Percentiles rank a stretch among this genome's conserved stretches.
phyloP scores from a whole-genome alignment of 2,888 invertebrate species.

The Alentia gelatinosa region DNA sequence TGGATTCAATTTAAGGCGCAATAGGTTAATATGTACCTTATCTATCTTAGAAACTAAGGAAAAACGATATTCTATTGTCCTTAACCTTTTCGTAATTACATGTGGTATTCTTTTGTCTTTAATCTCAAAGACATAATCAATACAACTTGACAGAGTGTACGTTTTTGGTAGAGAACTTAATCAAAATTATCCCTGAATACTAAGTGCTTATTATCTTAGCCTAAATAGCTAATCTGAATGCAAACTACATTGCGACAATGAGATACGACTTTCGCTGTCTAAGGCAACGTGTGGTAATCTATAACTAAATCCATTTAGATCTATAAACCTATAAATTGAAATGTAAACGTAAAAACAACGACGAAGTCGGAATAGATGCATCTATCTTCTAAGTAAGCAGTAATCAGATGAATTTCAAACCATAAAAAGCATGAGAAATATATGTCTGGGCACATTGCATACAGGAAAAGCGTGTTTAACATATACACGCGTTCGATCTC shows the following conservation, averaged over 20 bases:
- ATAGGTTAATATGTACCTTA: constrained; percentile 32
- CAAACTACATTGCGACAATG: neutral
- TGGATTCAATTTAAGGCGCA: neutral
- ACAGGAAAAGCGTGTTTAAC: too few species aligned
- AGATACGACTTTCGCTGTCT: neutral
- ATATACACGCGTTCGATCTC: too few species aligned
- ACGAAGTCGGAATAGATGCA: neutral
- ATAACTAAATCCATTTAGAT: constrained; percentile 4
- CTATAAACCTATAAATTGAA: neutral
- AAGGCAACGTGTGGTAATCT: neutral
- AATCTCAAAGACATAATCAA: neutral
- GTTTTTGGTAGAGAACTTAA: neutral
- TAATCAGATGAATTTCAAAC: too few species aligned
- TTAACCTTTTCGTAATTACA: constrained; percentile 21
- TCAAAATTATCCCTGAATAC: constrained; percentile 19
- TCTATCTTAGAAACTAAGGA: neutral
- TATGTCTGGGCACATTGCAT: too few species aligned
- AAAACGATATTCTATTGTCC: constrained; percentile 17
- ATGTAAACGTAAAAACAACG: neutral
- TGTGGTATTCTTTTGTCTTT: neutral
- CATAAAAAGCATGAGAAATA: too few species aligned
- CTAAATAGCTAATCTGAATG: constrained; percentile 20
- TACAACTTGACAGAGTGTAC: neutral
- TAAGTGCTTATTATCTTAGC: constrained; percentile 33
- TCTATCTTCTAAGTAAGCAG: too few species aligned